Evolutionary conservation across 2,113 vertebrate genomes (phyloP), one percentile per base, ranked within the genome.

Genomic region (Hirundichthys speculiger): DNA sequence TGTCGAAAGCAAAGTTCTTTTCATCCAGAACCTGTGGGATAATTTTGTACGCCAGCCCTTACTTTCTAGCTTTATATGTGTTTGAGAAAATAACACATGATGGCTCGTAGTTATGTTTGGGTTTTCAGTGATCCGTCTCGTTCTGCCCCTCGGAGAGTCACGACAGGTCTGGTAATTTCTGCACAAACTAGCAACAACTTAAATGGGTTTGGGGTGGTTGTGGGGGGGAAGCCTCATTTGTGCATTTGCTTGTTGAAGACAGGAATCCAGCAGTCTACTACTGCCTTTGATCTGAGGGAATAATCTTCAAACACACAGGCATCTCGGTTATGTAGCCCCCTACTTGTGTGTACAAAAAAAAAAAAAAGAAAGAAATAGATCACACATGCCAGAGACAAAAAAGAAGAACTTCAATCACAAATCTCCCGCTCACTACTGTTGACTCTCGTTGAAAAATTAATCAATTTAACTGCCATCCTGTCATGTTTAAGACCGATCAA

Each of bases 231-330:
- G 78, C 75, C 68, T 88, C 75, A 78, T 87, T 85, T 86, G 76
- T 79, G 85, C 80, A 46, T 77, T 53, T 61, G 74, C 78, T 70
- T 48, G 77, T 75, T 65, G 63, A 79, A 88, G 76, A 85, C 77
- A 79, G 72, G 76, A 86, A 83, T 84, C 80, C 68, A 63, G 49
- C 78, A 75, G 72, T 80, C 64, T 64, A 43, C 84, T 69, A 67
- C 51, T 64, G 82, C 52, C 82, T 89, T 89, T 91, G 86, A 91
- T 91, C 88, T 79, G 49, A 64, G 69, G 73, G 82, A 86, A 83
- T 83, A 80, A 86, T 83, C 82, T 83, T 88, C 80, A 85, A 88
- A 85, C 83, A 79, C 69, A 73, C 69, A 79, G 77, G 80, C 75
- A 84, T 75, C 75, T 80, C 66, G 25, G 80, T 82, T 69, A 83